Conservation (phyloP, 2,888 invertebrate species). For the Hypercompe scribonia region DNA sequence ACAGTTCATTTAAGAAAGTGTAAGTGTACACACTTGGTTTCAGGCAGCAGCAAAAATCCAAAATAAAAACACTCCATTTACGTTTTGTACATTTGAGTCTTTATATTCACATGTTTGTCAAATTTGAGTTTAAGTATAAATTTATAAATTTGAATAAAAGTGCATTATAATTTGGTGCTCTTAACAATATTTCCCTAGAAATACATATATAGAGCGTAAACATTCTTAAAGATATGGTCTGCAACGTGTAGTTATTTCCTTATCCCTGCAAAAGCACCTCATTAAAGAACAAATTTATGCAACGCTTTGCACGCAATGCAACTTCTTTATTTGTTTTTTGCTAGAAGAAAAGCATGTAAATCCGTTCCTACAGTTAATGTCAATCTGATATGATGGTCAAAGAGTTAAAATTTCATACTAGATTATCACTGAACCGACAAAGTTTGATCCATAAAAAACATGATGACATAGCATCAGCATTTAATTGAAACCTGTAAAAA, state of each 20-base stretch:
- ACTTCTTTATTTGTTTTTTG: constrained; percentile 35
- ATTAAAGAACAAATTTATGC: constrained; percentile 61
- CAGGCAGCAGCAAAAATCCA: constrained; percentile 17
- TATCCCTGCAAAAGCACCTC: constrained; percentile 32
- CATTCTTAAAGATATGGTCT: neutral
- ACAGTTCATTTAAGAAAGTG: constrained; percentile 68
- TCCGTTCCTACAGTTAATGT: neutral
- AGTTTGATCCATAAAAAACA: no score
- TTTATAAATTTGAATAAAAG: no score
- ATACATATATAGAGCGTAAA: neutral
- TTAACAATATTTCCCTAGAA: neutral
- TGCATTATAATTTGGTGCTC: neutral
- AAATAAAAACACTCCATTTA: neutral
- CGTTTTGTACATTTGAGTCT: neutral
- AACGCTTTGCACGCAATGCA: constrained; percentile 50
- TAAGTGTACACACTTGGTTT: constrained; percentile 45
- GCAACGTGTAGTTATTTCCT: constrained; percentile 22
- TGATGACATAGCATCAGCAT: no score
- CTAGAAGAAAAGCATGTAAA: constrained; percentile 24
- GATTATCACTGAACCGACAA: no score
- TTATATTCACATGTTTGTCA: no score
- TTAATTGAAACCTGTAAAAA: no score
- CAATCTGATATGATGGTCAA: no score
- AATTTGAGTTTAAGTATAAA: no score
- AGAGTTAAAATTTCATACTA: no score